Conservation (phyloP, 2,113 vertebrate species). For the Nerophis ophidion region DNA sequence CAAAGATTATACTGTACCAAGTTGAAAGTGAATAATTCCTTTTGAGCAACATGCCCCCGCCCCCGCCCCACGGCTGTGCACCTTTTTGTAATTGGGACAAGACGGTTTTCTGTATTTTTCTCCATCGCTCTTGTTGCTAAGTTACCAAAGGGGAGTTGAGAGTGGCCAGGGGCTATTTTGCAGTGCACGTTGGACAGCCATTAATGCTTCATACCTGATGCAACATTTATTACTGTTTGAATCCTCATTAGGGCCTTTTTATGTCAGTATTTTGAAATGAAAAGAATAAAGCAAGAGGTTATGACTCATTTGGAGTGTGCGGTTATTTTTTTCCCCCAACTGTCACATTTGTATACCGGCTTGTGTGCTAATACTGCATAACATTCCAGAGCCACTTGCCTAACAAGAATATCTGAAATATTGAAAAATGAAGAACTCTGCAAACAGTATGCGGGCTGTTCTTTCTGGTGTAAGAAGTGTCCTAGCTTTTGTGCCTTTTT, state of each 20-base stretch:
- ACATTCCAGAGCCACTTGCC: background rate
- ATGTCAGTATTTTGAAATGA: conserved; percentile 19
- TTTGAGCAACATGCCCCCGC: conserved; percentile 61
- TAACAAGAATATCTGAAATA: background rate
- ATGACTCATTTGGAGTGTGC: conserved; percentile 19
- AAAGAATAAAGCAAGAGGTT: conserved; percentile 10
- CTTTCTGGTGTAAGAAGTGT: conserved; percentile 28
- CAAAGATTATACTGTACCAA: conserved; percentile 55
- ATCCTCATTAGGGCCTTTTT: conserved; percentile 4
- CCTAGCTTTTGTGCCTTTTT: conserved; percentile 21
- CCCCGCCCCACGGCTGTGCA: conserved; percentile 7
- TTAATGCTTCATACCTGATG: conserved; percentile 46
- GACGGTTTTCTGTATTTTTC: conserved; percentile 59
- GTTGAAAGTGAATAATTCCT: conserved; percentile 72
- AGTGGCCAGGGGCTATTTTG: conserved; percentile 52
- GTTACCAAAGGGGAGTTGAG: conserved; percentile 61
- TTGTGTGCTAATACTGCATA: background rate
- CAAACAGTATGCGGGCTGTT: background rate
- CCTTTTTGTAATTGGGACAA: conserved; percentile 69
- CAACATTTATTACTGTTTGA: conserved; percentile 24
- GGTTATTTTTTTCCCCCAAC: background rate
- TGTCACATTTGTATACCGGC: background rate
- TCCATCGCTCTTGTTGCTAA: conserved; percentile 66
- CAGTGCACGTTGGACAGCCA: conserved; percentile 44
- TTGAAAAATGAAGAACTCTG: background rate